Percentiles rank a stretch among this genome's conserved stretches.
phyloP scores from a whole-genome alignment of 2,888 invertebrate genomes.

The Reticulitermes lucifugus region DNA sequence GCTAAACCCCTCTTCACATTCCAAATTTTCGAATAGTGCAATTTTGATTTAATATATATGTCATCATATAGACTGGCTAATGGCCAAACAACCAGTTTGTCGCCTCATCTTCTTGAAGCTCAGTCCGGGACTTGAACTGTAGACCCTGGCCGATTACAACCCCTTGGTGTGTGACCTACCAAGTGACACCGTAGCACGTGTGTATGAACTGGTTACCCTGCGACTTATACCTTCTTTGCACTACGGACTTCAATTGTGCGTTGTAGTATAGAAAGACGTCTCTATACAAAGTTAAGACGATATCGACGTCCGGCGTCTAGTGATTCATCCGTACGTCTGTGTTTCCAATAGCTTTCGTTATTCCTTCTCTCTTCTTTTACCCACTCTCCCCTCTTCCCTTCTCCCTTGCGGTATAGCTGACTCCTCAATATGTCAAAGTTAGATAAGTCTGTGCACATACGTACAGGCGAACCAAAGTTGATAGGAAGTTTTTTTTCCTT shows the following conservation, averaged over 20 bases:
- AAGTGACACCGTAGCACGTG: too few relatives aligned
- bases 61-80: too few relatives aligned
- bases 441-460: constrained; percentile 15
- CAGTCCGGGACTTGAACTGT: too few relatives aligned
- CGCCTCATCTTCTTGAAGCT: too few relatives aligned
- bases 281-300: background rate
- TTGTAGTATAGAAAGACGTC: background rate
- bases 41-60: too few relatives aligned
- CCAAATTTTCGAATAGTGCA: too few relatives aligned
- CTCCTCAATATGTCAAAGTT: constrained; percentile 35
- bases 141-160: too few relatives aligned
- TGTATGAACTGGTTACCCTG: background rate
- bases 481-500: constrained; percentile 1
- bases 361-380: constrained; percentile 4
- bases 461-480: background rate
- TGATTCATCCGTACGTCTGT: background rate
- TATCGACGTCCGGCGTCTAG: background rate
- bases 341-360: constrained; percentile 16
- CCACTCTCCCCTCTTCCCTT: background rate
- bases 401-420: constrained; percentile 17
- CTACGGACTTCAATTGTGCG: background rate
- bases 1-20: too few relatives aligned
- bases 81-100: too few relatives aligned
- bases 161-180: too few relatives aligned
- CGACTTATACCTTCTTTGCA: background rate